A percentile compares a stretch with the other conserved stretches of the same genome.
Conservation (phyloP, 2,797 vertebrate genomes). For the Spheniscus humboldti region DNA sequence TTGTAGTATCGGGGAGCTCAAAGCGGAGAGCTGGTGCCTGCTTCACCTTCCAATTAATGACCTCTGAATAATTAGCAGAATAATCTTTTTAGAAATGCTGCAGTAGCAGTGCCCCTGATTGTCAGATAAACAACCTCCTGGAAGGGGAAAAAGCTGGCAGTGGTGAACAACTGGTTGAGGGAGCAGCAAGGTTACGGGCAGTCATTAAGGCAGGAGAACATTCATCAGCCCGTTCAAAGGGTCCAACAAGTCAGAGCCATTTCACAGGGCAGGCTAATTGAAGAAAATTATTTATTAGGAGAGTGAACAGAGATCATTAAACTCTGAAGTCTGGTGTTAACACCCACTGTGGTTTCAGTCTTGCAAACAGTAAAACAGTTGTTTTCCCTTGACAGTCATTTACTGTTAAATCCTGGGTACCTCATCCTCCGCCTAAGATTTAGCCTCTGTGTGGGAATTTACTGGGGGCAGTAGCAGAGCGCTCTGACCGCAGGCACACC, state of each 20-base stretch:
- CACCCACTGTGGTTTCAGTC: background rate
- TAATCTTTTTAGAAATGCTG: slow-evolving; percentile 28
- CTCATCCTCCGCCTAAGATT: background rate
- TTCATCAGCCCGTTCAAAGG: background rate
- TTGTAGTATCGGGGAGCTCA: background rate
- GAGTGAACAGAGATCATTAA: background rate
- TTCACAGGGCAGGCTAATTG: background rate
- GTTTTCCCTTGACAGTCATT: background rate
- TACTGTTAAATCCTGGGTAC: background rate
- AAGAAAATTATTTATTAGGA: background rate
- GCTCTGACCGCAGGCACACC: accelerated
- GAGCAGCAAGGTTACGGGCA: background rate
- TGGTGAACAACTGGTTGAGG: background rate
- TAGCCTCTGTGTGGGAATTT: background rate
- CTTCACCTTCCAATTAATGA: background rate
- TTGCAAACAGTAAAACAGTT: background rate
- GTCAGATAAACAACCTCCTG: background rate
- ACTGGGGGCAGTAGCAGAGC: background rate
- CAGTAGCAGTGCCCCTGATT: background rate
- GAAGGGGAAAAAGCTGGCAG: background rate
- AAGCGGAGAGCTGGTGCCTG: background rate
- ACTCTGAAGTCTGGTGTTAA: background rate
- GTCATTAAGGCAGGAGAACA: background rate
- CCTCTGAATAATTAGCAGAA: slow-evolving; percentile 6
- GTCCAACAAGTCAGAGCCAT: background rate